Evolutionary conservation across 2,888 invertebrate genomes (phyloP).

Genomic region (Belgica antarctica): DNA sequence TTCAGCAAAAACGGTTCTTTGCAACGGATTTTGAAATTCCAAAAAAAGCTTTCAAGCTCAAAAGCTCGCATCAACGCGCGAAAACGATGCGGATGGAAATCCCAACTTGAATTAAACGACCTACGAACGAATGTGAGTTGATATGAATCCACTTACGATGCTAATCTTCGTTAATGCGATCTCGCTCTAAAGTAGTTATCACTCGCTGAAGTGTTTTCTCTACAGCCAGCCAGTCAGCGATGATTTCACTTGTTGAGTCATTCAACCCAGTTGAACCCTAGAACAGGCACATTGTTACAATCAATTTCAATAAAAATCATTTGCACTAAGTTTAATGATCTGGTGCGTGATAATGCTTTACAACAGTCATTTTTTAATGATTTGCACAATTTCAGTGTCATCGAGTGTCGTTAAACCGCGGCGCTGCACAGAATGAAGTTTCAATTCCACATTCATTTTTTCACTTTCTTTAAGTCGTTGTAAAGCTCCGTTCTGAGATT

Average conservation of each 20-base stretch:
- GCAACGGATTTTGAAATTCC: too few species aligned
- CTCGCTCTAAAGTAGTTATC: too few species aligned
- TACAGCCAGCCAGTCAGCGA: too few species aligned
- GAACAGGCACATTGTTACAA: not conserved
- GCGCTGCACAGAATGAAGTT: not conserved
- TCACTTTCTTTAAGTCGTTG: not conserved
- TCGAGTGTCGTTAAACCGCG: not conserved
- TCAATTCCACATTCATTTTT: not conserved
- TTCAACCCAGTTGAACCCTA: conserved; percentile 19
- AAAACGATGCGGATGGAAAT: too few species aligned
- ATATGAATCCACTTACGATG: too few species aligned
- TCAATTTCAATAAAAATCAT: conserved; percentile 23
- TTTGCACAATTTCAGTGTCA: not conserved
- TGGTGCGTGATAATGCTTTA: not conserved
- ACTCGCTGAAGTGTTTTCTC: too few species aligned
- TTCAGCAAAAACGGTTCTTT: too few species aligned
- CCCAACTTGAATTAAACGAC: too few species aligned
- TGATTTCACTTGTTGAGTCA: not conserved
- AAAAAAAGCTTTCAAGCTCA: not conserved
- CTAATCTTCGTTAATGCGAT: too few species aligned
- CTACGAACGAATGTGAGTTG: too few species aligned
- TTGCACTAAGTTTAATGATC: conserved; percentile 20
- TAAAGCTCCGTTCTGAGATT: too few species aligned
- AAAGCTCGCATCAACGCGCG: too few species aligned
- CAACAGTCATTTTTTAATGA: not conserved